Evolutionary conservation across 2,797 vertebrate genomes (phyloP).

Genomic region (Anolis apletophallus): DNA sequence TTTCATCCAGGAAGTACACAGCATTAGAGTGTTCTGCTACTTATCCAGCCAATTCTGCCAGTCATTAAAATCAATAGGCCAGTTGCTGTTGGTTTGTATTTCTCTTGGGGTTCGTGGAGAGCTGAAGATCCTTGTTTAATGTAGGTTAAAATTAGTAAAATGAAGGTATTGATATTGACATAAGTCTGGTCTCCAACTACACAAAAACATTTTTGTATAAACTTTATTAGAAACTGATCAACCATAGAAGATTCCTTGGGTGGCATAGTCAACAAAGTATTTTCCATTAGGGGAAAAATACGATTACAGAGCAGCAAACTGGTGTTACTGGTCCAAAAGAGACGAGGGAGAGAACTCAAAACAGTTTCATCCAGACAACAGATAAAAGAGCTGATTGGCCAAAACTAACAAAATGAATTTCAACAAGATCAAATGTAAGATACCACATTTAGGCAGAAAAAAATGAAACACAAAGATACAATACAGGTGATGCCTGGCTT

Average conservation of each 20-base stretch:
- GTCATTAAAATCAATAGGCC: neutral
- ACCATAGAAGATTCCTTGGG: neutral
- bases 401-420: no score
- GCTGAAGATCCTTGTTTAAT: neutral
- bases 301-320: neutral
- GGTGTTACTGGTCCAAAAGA: no score
- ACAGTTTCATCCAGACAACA: no score
- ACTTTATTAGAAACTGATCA: constrained; percentile 5
- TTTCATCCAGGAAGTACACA: neutral
- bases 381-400: no score
- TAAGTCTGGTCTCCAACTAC: neutral
- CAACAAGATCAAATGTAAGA: no score
- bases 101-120: neutral
- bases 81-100: neutral
- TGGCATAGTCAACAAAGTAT: neutral
- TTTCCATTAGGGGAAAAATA: neutral
- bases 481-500: no score
- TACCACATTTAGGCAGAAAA: no score
- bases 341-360: neutral
- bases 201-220: neutral
- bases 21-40: neutral
- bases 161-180: neutral
- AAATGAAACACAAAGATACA: no score
- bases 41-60: neutral
- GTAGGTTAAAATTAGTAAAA: neutral